phyloP scores from a whole-genome alignment of 2,797 vertebrate genomes.

The Ctenopoma multispine region DNA sequence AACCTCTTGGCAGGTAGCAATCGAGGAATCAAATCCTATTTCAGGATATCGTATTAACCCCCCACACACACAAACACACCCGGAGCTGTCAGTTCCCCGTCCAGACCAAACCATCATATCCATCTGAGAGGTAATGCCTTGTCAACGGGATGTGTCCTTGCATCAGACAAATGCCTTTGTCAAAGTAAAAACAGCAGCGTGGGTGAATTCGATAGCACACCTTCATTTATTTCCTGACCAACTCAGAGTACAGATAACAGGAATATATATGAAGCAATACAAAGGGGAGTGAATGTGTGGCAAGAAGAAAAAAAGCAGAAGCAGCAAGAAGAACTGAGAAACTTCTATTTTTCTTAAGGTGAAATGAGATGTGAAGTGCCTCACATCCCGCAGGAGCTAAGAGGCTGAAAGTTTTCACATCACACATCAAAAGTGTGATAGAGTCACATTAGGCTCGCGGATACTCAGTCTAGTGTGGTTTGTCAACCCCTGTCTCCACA shows the following conservation, averaged over 20 bases:
- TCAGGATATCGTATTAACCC: constrained; percentile 45
- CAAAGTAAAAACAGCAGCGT: constrained; percentile 3
- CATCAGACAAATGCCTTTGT: constrained; percentile 49
- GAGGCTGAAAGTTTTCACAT: constrained; percentile 20
- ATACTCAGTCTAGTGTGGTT: constrained; percentile 9
- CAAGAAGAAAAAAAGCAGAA: not conserved
- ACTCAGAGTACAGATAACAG: constrained; percentile 39
- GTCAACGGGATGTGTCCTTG: constrained; percentile 63
- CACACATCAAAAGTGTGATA: constrained; percentile 3
- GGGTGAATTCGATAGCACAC: constrained; percentile 13
- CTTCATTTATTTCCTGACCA: constrained; percentile 44
- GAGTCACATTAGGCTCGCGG: constrained; percentile 1
- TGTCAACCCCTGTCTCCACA: not conserved
- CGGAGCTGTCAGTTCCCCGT: constrained; percentile 42
- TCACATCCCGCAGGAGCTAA: constrained; percentile 1
- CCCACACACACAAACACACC: constrained; percentile 32
- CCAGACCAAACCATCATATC: constrained; percentile 18
- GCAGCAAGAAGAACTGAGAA: not conserved
- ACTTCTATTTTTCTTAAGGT: not conserved
- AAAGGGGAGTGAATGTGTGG: constrained; percentile 1
- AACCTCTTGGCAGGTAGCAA: constrained; percentile 61
- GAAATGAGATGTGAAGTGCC: constrained; percentile 19
- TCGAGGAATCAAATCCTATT: constrained; percentile 61
- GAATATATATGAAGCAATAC: constrained; percentile 38
- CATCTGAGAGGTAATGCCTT: constrained; percentile 38